Conservation (phyloP, 2,113 vertebrate genomes). For the Turdus rufiventris region DNA sequence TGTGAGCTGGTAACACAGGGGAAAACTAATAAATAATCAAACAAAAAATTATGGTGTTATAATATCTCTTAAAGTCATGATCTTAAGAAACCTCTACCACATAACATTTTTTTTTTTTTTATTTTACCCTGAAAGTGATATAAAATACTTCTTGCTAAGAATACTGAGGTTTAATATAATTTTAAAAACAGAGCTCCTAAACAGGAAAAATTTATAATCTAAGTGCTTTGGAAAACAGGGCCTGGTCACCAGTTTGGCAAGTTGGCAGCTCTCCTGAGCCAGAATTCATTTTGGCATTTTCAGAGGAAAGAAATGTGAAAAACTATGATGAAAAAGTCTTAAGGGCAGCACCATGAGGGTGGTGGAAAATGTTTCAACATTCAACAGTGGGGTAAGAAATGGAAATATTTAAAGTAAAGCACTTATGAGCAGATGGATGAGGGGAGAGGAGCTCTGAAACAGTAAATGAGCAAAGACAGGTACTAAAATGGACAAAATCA, state of each 20-base stretch:
- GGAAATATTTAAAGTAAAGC: background rate
- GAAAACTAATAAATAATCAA: background rate
- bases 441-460: background rate
- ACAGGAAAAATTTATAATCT: background rate
- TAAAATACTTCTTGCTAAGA: background rate
- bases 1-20: background rate
- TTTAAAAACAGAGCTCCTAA: background rate
- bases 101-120: too few species aligned
- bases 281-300: background rate
- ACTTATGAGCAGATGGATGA: background rate
- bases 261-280: background rate
- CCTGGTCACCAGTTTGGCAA: background rate
- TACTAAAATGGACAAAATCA: background rate
- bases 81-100: background rate
- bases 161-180: background rate
- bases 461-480: background rate
- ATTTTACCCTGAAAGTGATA: background rate
- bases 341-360: background rate
- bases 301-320: background rate
- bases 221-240: background rate
- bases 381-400: background rate
- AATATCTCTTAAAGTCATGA: background rate
- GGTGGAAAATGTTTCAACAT: background rate
- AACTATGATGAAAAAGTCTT: background rate
- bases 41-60: background rate